Conservation (phyloP, 92 coral and sea anemone genomes). For the Pocillopora grandis region DNA sequence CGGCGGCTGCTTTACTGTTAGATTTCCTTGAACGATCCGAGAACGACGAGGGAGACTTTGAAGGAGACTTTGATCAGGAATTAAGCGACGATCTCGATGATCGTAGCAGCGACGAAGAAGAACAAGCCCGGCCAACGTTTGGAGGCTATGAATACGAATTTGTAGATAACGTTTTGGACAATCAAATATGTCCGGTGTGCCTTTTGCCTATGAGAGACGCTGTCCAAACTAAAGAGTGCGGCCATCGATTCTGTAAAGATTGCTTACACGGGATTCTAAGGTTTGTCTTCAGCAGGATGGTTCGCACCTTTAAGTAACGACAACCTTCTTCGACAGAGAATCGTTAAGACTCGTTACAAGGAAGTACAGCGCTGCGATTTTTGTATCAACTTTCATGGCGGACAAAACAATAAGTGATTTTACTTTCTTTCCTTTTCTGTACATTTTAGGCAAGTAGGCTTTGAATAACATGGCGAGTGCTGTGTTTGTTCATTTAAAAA, state of each 20-base stretch:
- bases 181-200: constrained; percentile 69
- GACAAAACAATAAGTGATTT: not conserved
- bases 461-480: not conserved
- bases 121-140: constrained; percentile 3
- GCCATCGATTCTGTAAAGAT: constrained; percentile 74
- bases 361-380: not conserved
- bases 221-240: constrained; percentile 73
- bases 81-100: not conserved
- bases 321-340: not conserved
- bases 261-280: constrained; percentile 56
- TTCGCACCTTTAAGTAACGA: not conserved
- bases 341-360: not conserved
- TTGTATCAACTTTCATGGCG: not conserved
- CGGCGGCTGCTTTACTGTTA: not conserved
- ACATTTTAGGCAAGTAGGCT: not conserved
- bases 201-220: constrained; percentile 66
- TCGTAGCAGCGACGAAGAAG: not conserved
- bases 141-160: constrained; percentile 59
- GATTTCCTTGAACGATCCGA: not conserved
- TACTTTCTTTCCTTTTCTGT: not conserved
- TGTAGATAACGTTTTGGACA: constrained; percentile 41
- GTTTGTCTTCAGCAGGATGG: constrained; percentile 2
- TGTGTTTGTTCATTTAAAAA: no score
- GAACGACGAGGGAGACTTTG: constrained; percentile 23
- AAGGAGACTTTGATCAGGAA: not conserved